Conservation (phyloP, 2,113 vertebrate genomes). For the Choloepus hoffmanni region DNA sequence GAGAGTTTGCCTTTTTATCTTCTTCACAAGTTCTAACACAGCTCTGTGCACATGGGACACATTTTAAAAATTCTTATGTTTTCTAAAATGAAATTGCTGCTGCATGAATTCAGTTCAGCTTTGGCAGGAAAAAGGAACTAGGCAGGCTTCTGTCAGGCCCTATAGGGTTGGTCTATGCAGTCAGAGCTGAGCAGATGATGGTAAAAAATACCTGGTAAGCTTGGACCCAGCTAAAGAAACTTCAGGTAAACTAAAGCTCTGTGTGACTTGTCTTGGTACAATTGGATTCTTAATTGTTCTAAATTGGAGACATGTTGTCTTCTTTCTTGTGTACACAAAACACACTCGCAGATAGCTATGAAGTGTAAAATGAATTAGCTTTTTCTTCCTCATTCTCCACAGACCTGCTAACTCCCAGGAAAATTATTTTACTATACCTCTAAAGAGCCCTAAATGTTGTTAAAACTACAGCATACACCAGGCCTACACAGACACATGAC, state of each 20-base stretch:
- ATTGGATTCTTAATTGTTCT: neutral
- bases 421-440: neutral
- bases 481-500: neutral
- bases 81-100: neutral
- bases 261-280: neutral
- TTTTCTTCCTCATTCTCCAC: neutral
- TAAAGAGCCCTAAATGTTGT: neutral
- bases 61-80: neutral
- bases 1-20: neutral
- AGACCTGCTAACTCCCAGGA: neutral
- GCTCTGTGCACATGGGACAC: neutral
- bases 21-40: neutral
- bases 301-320: neutral
- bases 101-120: neutral
- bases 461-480: neutral
- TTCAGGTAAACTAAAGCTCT: neutral
- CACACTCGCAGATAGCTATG: neutral
- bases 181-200: neutral
- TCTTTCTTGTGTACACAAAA: too few relatives aligned
- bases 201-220: neutral
- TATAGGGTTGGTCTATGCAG: neutral
- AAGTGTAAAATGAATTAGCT: neutral
- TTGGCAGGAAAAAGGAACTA: neutral
- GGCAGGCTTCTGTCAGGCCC: neutral
- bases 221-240: neutral